Evolutionary conservation across 1,140 invertebrate genomes (phyloP).

Genomic region (Drosophila sp.): DNA sequence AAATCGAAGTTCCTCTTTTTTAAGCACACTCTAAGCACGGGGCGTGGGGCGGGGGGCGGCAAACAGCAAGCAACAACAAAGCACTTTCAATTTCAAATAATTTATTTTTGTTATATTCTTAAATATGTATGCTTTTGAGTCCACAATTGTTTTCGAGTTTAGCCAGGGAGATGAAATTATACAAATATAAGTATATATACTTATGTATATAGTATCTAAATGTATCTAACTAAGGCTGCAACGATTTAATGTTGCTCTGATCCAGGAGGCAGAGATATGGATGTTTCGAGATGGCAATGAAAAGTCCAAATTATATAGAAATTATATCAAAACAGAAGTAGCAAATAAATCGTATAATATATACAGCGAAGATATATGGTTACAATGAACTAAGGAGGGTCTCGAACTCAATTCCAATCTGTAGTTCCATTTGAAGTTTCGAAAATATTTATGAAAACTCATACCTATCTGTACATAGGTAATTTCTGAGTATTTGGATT

Average conservation of each 20-base stretch:
- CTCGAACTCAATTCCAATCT: too few relatives aligned
- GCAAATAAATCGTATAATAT: neutral
- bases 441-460: too few relatives aligned
- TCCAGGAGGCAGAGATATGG: neutral
- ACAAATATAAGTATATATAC: neutral
- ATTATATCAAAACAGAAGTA: neutral
- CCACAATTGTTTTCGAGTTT: constrained; percentile 55
- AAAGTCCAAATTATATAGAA: neutral
- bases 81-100: constrained; percentile 41
- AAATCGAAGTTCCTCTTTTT: too few relatives aligned
- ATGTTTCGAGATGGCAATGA: neutral
- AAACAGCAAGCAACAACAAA: neutral
- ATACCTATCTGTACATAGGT: too few relatives aligned
- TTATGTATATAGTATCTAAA: too few relatives aligned
- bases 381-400: too few relatives aligned
- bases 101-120: constrained; percentile 59
- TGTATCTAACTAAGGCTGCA: neutral
- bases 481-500: too few relatives aligned
- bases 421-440: too few relatives aligned
- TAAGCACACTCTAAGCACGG: too few relatives aligned
- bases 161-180: constrained; percentile 38
- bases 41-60: too few relatives aligned
- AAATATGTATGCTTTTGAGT: constrained; percentile 53
- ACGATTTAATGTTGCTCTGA: neutral
- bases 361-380: too few relatives aligned